These are phyloP conservation scores for Stomatorhinus walkeri DNA, from an alignment of 2,797 vertebrate species.

Conservation along the genomic window DNA sequence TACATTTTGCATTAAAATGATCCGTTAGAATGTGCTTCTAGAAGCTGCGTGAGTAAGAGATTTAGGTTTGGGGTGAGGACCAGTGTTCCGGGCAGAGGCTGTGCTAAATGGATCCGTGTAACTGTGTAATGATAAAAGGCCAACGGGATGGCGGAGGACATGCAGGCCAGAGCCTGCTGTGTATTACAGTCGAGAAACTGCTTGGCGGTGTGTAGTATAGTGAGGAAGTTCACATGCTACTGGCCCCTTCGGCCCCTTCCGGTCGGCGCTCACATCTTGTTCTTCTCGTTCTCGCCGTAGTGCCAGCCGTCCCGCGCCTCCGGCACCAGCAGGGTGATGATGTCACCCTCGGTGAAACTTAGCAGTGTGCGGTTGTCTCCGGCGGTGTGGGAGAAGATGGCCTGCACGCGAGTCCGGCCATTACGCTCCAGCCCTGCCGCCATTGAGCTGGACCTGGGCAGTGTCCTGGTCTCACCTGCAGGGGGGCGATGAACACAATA, in stretches of 20 bases:
- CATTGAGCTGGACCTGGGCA: slow-evolving; percentile 97
- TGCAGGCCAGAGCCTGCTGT: neutral
- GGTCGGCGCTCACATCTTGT: slow-evolving; percentile 76
- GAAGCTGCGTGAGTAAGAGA: neutral
- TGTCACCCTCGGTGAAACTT: slow-evolving; percentile 91
- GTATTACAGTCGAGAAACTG: neutral
- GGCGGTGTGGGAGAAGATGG: slow-evolving; percentile 93
- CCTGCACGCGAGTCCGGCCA: slow-evolving; percentile 82
- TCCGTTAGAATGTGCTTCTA: neutral
- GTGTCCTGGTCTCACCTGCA: slow-evolving; percentile 88
- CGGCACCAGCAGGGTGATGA: slow-evolving; percentile 93
- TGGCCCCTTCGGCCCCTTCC: neutral
- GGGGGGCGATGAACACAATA: neutral
- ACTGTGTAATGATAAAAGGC: neutral
- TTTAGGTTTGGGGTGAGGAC: neutral
- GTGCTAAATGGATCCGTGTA: neutral
- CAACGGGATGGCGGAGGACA: neutral
- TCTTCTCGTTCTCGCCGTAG: slow-evolving; percentile 96
- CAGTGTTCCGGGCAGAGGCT: neutral
- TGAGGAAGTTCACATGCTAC: neutral
- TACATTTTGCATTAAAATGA: neutral
- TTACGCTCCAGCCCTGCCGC: slow-evolving; percentile 92
- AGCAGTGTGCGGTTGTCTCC: slow-evolving; percentile 92
- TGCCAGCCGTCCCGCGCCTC: slow-evolving; percentile 97
- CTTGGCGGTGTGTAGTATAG: neutral